Evolutionary conservation across 2,888 invertebrate genomes (phyloP).

Genomic region (Acleris sparsana): DNA sequence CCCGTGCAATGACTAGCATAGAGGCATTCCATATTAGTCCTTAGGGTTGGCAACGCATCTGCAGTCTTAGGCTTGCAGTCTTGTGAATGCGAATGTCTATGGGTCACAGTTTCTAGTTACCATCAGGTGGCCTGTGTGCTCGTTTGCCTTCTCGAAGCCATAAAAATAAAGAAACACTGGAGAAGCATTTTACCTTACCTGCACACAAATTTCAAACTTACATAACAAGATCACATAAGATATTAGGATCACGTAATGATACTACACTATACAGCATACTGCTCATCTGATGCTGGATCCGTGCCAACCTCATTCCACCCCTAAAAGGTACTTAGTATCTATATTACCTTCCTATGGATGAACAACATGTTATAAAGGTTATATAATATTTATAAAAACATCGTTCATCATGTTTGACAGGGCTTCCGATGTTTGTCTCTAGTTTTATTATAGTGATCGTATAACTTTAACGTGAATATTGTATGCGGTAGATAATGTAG

Average conservation of each 20-base stretch:
- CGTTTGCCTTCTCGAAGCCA: too few relatives aligned
- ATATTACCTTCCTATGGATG: conserved; percentile 27
- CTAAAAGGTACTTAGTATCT: conserved; percentile 37
- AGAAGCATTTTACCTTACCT: not conserved
- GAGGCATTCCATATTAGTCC: too few relatives aligned
- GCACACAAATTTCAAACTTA: conserved; percentile 10
- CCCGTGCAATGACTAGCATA: too few relatives aligned
- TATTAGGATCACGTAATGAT: conserved; percentile 34
- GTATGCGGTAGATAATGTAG: too few relatives aligned
- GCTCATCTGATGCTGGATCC: conserved; percentile 26
- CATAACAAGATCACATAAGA: conserved; percentile 24
- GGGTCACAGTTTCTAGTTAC: too few relatives aligned
- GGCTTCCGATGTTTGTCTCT: conserved; percentile 6
- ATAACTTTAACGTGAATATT: conserved; percentile 1
- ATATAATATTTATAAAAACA: conserved; percentile 27
- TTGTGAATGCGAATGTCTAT: too few relatives aligned
- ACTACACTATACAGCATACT: conserved; percentile 14
- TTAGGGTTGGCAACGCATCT: too few relatives aligned
- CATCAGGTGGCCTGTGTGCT: too few relatives aligned
- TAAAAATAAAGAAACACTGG: not conserved
- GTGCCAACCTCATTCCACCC: conserved; percentile 28
- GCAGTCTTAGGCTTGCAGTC: too few relatives aligned
- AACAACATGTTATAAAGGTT: conserved; percentile 20
- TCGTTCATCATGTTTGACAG: conserved; percentile 30
- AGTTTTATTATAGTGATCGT: conserved; percentile 7